A percentile compares a stretch with the other conserved stretches of the same genome.
phyloP scores from a whole-genome alignment of 2,888 invertebrate genomes.

The Dryococelus australis region DNA sequence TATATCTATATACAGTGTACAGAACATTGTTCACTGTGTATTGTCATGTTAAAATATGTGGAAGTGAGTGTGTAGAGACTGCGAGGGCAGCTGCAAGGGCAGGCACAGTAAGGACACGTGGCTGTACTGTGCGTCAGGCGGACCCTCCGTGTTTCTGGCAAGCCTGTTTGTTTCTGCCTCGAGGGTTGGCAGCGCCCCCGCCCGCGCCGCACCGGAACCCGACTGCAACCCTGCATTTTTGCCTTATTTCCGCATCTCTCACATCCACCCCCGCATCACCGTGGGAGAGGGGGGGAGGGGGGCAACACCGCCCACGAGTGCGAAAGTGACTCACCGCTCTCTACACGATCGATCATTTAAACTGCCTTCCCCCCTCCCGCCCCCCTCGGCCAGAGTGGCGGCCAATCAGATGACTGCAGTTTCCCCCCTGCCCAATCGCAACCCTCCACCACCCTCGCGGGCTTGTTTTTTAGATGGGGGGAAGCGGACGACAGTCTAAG shows the following conservation, averaged over 20 bases:
- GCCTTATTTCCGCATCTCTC: background rate
- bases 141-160: no score
- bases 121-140: no score
- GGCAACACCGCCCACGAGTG: background rate
- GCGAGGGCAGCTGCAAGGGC: no score
- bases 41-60: no score
- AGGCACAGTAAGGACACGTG: no score
- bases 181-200: background rate
- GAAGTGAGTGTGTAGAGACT: no score
- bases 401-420: background rate
- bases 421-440: background rate
- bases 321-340: background rate
- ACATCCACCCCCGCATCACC: background rate
- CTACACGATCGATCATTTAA: conserved; percentile 2
- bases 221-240: background rate
- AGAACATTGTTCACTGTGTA: no score
- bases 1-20: no score
- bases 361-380: background rate
- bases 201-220: background rate
- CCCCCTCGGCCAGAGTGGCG: background rate
- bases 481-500: background rate
- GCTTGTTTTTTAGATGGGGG: background rate
- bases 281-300: background rate
- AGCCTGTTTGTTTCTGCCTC: background rate
- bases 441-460: background rate